A percentile compares a stretch with the other conserved stretches of the same genome.
These are phyloP conservation scores for Drosophila prosaltans DNA, from an alignment of 1,140 invertebrate genomes.

Conservation along the genomic window DNA sequence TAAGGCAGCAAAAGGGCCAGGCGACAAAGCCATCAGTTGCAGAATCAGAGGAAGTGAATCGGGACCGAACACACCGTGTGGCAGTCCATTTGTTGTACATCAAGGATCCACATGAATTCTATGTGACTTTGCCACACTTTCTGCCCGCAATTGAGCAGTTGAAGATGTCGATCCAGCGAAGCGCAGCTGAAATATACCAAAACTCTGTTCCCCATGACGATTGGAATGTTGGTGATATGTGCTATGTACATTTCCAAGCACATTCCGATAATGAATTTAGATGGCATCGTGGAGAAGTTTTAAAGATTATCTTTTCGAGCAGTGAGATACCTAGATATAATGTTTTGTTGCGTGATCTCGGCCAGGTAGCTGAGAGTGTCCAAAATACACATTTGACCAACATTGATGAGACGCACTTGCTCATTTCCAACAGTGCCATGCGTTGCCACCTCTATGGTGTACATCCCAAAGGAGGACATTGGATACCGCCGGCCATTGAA, in stretches of 20 bases:
- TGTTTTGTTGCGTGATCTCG: conserved; percentile 50
- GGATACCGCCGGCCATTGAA: conserved; percentile 27
- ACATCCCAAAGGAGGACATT: conserved; percentile 4
- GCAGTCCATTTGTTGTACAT: conserved; percentile 36
- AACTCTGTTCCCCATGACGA: background rate
- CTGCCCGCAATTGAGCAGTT: conserved; percentile 19
- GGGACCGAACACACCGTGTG: conserved; percentile 14
- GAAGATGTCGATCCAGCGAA: conserved; percentile 26
- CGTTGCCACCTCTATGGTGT: conserved; percentile 47
- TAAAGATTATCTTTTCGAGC: background rate
- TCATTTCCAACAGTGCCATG: conserved; percentile 26
- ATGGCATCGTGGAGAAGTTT: conserved; percentile 55
- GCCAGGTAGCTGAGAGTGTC: conserved; percentile 32
- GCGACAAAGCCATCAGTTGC: background rate
- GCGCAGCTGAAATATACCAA: conserved; percentile 8
- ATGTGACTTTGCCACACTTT: conserved; percentile 56
- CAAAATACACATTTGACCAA: background rate
- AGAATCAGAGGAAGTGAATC: background rate
- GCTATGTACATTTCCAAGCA: conserved; percentile 38
- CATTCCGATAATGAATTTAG: conserved; percentile 18
- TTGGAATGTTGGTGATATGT: conserved; percentile 51
- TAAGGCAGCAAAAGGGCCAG: conserved; percentile 23
- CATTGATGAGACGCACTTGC: conserved; percentile 21
- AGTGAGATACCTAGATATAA: conserved; percentile 8
- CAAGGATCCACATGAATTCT: conserved; percentile 66